phyloP scores from a whole-genome alignment of 1,140 invertebrate species.

The Octopus sinensis region DNA sequence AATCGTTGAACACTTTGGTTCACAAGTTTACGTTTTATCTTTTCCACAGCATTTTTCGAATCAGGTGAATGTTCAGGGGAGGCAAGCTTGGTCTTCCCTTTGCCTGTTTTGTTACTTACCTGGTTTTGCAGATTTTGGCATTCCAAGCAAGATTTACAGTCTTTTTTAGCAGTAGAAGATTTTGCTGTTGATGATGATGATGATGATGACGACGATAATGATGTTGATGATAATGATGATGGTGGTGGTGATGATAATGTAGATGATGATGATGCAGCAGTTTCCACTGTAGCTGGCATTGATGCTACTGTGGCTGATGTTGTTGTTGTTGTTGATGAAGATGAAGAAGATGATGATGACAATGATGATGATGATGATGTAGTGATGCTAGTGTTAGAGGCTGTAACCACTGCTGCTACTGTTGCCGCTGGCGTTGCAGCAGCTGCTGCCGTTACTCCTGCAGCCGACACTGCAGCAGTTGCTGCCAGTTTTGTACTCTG shows the following conservation, averaged over 20 bases:
- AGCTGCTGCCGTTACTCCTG: slow-evolving; percentile 8
- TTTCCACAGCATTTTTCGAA: slow-evolving; percentile 10
- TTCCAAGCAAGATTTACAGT: neutral
- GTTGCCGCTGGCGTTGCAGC: neutral
- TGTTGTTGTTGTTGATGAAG: neutral
- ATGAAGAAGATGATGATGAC: neutral
- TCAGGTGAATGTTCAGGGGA: slow-evolving; percentile 6
- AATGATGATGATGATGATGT: neutral
- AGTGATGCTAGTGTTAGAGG: slow-evolving; percentile 15
- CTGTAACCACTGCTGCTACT: slow-evolving; percentile 11
- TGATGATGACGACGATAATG: neutral
- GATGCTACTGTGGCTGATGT: too few species aligned
- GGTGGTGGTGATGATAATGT: too few species aligned
- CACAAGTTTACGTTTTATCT: slow-evolving; percentile 6
- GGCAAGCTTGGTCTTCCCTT: neutral
- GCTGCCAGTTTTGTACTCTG: neutral
- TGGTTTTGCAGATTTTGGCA: neutral
- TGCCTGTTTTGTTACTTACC: slow-evolving; percentile 3
- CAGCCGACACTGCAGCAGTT: slow-evolving; percentile 19
- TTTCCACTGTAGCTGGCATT: too few species aligned
- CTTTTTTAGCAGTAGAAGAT: neutral
- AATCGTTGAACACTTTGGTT: slow-evolving; percentile 1
- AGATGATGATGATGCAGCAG: too few species aligned
- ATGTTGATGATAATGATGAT: too few species aligned
- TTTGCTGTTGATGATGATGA: neutral